Conservation (phyloP, 1,140 invertebrate genomes). For the Metaphire vulgaris region DNA sequence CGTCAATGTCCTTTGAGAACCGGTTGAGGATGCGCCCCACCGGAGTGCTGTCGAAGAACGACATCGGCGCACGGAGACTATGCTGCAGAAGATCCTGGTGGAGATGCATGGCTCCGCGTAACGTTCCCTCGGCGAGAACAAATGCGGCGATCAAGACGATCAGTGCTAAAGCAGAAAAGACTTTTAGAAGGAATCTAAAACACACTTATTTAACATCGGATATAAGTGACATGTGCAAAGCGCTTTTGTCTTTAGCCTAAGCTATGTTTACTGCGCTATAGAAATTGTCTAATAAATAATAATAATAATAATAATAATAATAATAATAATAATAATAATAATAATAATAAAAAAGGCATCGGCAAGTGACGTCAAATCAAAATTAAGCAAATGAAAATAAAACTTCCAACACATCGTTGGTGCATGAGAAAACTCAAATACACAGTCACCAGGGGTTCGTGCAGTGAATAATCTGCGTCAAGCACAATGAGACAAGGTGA, state of each 20-base stretch:
- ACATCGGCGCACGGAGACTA: constrained; percentile 62
- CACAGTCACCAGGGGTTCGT: too few species aligned
- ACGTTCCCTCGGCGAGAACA: constrained; percentile 17
- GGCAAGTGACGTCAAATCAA: too few species aligned
- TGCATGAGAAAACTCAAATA: too few species aligned
- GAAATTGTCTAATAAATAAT: background rate
- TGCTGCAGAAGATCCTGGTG: constrained; percentile 35
- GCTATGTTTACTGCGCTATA: background rate
- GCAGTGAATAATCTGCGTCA: too few species aligned
- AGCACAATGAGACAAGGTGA: too few species aligned
- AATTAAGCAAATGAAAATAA: too few species aligned
- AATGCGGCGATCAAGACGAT: background rate
- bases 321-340: too few species aligned
- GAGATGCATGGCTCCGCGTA: constrained; percentile 17
- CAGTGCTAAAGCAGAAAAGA: background rate
- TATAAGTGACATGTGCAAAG: background rate
- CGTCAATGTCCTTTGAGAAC: constrained; percentile 30
- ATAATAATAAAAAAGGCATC: too few species aligned
- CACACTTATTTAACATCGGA: background rate
- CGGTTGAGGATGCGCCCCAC: constrained; percentile 52
- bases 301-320: too few species aligned
- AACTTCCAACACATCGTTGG: too few species aligned
- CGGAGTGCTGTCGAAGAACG: constrained; percentile 62
- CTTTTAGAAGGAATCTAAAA: background rate
- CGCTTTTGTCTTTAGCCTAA: background rate